phyloP scores from a whole-genome alignment of 2,113 vertebrate species.

The Dermatemys mawii region DNA sequence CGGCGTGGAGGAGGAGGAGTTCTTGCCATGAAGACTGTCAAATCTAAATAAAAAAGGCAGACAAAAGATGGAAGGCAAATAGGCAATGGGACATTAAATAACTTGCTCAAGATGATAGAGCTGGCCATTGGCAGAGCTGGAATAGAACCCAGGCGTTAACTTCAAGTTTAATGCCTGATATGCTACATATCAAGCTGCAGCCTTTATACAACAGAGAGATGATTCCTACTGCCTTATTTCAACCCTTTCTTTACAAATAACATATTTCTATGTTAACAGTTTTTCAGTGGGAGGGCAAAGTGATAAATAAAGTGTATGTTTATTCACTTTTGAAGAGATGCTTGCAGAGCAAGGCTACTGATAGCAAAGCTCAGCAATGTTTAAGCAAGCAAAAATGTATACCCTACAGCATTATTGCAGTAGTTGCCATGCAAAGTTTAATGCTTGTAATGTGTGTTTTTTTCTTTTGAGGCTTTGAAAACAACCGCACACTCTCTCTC shows the following conservation, averaged over 20 bases:
- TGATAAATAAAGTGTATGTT: neutral
- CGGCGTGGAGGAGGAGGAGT: neutral
- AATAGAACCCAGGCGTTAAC: neutral
- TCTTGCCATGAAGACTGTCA: neutral
- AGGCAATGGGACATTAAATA: neutral
- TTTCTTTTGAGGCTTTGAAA: neutral
- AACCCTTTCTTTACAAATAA: neutral
- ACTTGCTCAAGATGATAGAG: neutral
- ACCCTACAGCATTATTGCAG: neutral
- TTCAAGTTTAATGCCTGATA: neutral
- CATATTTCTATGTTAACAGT: neutral
- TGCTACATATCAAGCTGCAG: neutral
- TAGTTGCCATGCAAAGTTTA: neutral
- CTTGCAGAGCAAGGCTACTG: neutral
- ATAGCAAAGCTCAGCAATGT: neutral
- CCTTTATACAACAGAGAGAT: neutral
- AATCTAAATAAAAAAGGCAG: neutral
- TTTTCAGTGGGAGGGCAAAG: neutral
- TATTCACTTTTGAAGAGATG: neutral
- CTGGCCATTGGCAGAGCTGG: neutral
- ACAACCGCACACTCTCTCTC: neutral
- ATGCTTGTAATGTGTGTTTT: neutral
- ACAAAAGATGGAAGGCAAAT: neutral
- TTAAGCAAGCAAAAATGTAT: neutral
- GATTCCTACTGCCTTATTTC: neutral